A percentile compares a stretch with the other conserved stretches of the same genome.
phyloP scores from a whole-genome alignment of 1,140 invertebrate species.

The Penaeus vannamei region DNA sequence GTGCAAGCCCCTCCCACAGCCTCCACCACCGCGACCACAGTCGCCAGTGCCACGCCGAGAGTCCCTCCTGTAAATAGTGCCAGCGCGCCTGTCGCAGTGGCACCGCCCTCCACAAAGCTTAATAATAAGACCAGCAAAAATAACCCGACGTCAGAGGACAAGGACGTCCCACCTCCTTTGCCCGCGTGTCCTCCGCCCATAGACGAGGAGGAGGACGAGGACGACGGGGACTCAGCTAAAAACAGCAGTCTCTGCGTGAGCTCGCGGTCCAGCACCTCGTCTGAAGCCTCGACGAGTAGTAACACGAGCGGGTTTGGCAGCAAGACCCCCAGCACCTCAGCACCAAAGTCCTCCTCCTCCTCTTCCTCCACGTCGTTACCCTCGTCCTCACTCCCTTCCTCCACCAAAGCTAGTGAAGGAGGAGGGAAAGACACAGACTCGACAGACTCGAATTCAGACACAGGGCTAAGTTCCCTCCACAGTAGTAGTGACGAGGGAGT shows the following conservation, averaged over 20 bases:
- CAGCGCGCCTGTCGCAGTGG: not conserved
- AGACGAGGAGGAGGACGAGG: constrained; percentile 51
- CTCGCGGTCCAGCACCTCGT: constrained; percentile 66
- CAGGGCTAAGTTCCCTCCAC: constrained; percentile 75
- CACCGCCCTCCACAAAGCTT: constrained; percentile 7
- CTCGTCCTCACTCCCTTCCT: constrained; percentile 16
- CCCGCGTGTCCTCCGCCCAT: constrained; percentile 53
- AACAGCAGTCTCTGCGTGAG: constrained; percentile 64
- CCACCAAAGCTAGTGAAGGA: constrained; percentile 48
- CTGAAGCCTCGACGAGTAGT: constrained; percentile 56
- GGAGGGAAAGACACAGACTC: constrained; percentile 72
- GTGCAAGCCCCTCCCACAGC: not conserved
- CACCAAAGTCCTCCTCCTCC: constrained; percentile 23
- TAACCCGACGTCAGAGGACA: not conserved
- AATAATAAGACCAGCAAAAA: constrained; percentile 11
- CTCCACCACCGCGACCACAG: constrained; percentile 18
- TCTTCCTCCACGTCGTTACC: constrained; percentile 30
- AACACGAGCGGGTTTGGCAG: not conserved
- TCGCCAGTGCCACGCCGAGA: not conserved
- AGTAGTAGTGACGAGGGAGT: constrained; percentile 74
- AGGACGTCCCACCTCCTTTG: constrained; percentile 53
- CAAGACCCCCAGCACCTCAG: not conserved
- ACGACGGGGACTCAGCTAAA: constrained; percentile 60
- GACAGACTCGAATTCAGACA: constrained; percentile 76
- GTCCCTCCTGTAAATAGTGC: not conserved